These are phyloP conservation scores for Agrypnus murinus DNA, from an alignment of 2,888 invertebrate genomes.

Conservation along the genomic window DNA sequence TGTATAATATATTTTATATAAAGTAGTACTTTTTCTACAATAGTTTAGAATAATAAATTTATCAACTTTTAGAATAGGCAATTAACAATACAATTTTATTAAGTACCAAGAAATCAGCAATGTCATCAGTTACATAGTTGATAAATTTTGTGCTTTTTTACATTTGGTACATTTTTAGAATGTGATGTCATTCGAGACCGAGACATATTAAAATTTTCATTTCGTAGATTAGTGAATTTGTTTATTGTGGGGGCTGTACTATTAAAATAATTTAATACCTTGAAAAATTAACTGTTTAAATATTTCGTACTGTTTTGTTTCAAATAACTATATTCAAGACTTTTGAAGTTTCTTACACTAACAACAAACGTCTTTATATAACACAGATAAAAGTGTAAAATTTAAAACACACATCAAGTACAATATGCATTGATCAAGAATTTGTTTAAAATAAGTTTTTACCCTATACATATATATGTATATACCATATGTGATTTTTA, in stretches of 20 bases:
- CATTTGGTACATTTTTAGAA: background rate
- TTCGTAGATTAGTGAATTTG: too few species aligned
- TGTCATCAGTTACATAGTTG: constrained; percentile 6
- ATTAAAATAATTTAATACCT: too few species aligned
- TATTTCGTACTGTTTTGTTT: constrained; percentile 17
- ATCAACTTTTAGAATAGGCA: background rate
- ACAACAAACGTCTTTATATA: constrained; percentile 49
- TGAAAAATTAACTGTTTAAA: background rate
- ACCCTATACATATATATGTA: constrained; percentile 42
- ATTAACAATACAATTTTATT: constrained; percentile 1
- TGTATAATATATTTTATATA: constrained; percentile 2
- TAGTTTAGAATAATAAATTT: background rate
- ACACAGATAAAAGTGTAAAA: constrained; percentile 52
- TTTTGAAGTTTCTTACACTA: constrained; percentile 42
- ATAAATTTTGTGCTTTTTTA: background rate
- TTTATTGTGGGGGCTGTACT: too few species aligned
- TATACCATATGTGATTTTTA: constrained; percentile 36
- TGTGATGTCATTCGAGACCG: too few species aligned
- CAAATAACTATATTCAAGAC: constrained; percentile 17
- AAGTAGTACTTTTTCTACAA: too few species aligned
- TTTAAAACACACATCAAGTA: constrained; percentile 50
- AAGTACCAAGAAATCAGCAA: constrained; percentile 19
- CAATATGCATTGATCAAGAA: constrained; percentile 43
- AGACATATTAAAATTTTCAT: too few species aligned
- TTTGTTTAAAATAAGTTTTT: constrained; percentile 43